phyloP scores from a whole-genome alignment of 2,888 invertebrate species.

The Cantharis lateralis region DNA sequence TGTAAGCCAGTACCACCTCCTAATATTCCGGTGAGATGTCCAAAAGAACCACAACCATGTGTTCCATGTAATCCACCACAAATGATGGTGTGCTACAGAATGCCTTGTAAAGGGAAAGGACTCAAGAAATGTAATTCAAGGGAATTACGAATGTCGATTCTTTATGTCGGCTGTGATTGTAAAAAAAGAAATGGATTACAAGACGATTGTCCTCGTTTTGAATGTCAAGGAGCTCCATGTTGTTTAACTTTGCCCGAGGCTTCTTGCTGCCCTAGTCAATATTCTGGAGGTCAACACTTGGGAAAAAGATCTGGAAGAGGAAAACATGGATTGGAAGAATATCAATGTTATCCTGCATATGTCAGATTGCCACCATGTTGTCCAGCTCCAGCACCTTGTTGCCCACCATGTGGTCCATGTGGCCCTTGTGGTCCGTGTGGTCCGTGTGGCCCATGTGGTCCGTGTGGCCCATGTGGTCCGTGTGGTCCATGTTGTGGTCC shows the following conservation, averaged over 20 bases:
- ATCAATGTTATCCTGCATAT: constrained; percentile 46
- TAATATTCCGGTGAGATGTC: constrained; percentile 58
- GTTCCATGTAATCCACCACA: constrained; percentile 63
- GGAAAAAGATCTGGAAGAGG: constrained; percentile 51
- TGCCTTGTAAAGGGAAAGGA: constrained; percentile 47
- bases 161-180: constrained; percentile 64
- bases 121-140: constrained; percentile 56
- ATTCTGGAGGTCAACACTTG: constrained; percentile 40
- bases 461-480: constrained; percentile 45
- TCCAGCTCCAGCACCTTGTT: constrained; percentile 42
- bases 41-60: constrained; percentile 61
- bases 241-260: constrained; percentile 62
- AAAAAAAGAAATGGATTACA: constrained; percentile 65
- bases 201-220: constrained; percentile 62
- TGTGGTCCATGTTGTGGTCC: constrained; percentile 53
- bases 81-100: constrained; percentile 61
- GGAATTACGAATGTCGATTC: constrained; percentile 61
- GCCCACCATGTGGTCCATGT: constrained; percentile 53
- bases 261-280: constrained; percentile 60
- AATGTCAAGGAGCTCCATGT: constrained; percentile 60
- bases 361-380: constrained; percentile 32
- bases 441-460: constrained; percentile 54
- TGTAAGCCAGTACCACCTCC: constrained; percentile 57
- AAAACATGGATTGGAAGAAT: constrained; percentile 41
- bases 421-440: constrained; percentile 56